Conservation (phyloP, 2,888 invertebrate species). For the Pyralis farinalis region DNA sequence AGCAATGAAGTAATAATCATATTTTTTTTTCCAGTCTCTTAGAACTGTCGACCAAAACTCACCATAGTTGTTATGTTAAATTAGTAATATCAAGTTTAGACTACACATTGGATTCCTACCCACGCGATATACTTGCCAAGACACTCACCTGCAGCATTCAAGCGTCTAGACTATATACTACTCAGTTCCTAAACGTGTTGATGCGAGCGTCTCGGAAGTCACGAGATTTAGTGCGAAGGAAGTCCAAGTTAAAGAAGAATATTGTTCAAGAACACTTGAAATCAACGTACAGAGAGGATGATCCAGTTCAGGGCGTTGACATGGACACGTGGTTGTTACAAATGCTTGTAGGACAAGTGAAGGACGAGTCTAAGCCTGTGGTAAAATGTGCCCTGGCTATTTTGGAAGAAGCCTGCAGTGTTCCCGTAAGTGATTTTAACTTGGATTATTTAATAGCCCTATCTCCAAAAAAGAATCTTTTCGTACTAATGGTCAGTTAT, state of each 20-base stretch:
- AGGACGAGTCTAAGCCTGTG: conserved; percentile 90
- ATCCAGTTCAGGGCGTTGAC: conserved; percentile 65
- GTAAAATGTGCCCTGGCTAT: conserved; percentile 90
- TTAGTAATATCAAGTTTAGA: conserved; percentile 95
- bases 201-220: conserved; percentile 85
- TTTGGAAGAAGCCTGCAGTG: conserved; percentile 96
- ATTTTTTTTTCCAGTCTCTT: conserved; percentile 80
- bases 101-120: conserved; percentile 88
- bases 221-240: conserved; percentile 60
- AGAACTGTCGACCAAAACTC: conserved; percentile 89
- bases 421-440: conserved; percentile 81
- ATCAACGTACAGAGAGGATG: conserved; percentile 42
- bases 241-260: conserved; percentile 62
- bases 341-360: conserved; percentile 90
- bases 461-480: no score
- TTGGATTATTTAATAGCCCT: no score
- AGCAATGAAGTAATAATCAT: no score
- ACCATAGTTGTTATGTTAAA: conserved; percentile 96
- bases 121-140: conserved; percentile 83
- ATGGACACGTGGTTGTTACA: conserved; percentile 94
- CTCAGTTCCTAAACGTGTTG: conserved; percentile 93
- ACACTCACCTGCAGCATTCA: conserved; percentile 81
- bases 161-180: conserved; percentile 88
- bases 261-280: conserved; percentile 49
- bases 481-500: no score